Conservation (phyloP, 2,797 vertebrate genomes). For the Pygocentrus nattereri region DNA sequence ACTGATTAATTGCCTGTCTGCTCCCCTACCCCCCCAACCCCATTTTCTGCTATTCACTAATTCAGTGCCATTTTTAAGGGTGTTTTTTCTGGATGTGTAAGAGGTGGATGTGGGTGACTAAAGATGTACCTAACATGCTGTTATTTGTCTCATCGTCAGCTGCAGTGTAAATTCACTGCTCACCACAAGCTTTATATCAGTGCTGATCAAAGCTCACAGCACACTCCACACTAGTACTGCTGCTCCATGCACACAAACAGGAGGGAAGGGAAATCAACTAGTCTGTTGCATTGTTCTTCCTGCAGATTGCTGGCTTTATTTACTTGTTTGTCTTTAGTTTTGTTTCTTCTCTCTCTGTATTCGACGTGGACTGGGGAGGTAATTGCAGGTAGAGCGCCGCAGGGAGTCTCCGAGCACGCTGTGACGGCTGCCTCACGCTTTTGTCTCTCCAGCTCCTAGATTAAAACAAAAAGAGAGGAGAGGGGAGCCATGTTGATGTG, state of each 20-base stretch:
- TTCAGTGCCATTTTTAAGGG: not conserved
- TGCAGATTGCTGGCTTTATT: conserved; percentile 30
- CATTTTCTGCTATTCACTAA: conserved; percentile 59
- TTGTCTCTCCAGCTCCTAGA: conserved; percentile 32
- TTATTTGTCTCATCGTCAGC: conserved; percentile 11
- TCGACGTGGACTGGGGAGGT: conserved; percentile 35
- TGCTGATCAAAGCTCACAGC: conserved; percentile 2
- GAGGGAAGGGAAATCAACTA: not conserved
- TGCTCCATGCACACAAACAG: conserved; percentile 15
- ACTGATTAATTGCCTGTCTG: conserved; percentile 65
- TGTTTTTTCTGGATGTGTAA: conserved; percentile 22
- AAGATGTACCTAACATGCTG: conserved; percentile 21
- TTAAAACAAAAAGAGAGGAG: conserved; percentile 15
- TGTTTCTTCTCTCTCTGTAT: conserved; percentile 46
- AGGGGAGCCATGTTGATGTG: conserved; percentile 20
- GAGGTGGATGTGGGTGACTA: conserved; percentile 5
- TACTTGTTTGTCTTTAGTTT: conserved; percentile 48
- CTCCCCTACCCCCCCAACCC: conserved; percentile 58
- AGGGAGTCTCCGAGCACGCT: conserved; percentile 11
- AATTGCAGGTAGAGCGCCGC: conserved; percentile 53
- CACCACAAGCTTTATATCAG: conserved; percentile 10
- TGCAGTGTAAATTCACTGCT: conserved; percentile 24
- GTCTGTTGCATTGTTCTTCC: conserved; percentile 17
- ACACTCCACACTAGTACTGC: conserved; percentile 3
- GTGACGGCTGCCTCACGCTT: conserved; percentile 39